phyloP scores from a whole-genome alignment of 2,797 vertebrate species.

The Parauchenoglanis ngamensis region DNA sequence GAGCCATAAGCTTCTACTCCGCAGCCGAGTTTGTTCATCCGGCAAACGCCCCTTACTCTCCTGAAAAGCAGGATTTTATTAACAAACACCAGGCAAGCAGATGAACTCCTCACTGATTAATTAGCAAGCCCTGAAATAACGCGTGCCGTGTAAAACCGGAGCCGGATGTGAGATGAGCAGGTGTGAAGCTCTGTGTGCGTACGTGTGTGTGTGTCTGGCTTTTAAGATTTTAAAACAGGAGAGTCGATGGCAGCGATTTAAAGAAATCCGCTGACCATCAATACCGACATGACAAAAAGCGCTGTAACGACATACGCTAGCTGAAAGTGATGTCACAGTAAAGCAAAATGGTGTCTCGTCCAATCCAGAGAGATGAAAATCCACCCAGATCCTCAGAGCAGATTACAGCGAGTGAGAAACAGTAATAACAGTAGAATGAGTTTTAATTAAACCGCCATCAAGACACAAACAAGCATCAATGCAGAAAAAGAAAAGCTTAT shows the following conservation, averaged over 20 bases:
- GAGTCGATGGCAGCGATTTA: slow-evolving; percentile 31
- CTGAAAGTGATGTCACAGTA: slow-evolving; percentile 30
- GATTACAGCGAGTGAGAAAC: slow-evolving; percentile 41
- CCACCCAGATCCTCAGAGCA: slow-evolving; percentile 16
- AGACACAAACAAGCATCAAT: slow-evolving; percentile 24
- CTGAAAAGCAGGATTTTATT: slow-evolving; percentile 36
- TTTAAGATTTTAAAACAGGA: neutral
- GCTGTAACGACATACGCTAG: neutral
- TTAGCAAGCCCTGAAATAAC: slow-evolving; percentile 55
- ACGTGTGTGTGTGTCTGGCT: neutral
- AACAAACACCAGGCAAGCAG: slow-evolving; percentile 49
- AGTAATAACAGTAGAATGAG: slow-evolving; percentile 25
- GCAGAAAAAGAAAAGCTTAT: neutral
- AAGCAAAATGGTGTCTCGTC: neutral
- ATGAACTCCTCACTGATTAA: slow-evolving; percentile 52
- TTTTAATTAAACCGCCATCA: slow-evolving; percentile 22
- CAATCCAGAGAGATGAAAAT: slow-evolving; percentile 22
- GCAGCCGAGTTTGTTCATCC: slow-evolving; percentile 44
- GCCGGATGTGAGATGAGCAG: slow-evolving; percentile 44
- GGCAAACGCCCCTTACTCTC: neutral
- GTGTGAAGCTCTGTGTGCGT: slow-evolving; percentile 7
- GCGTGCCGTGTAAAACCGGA: slow-evolving; percentile 40
- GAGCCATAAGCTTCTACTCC: slow-evolving; percentile 3
- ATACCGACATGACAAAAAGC: neutral
- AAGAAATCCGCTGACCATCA: neutral